These are phyloP conservation scores for Pyrochroa serraticornis DNA, from an alignment of 2,888 invertebrate species.

Conservation along the genomic window DNA sequence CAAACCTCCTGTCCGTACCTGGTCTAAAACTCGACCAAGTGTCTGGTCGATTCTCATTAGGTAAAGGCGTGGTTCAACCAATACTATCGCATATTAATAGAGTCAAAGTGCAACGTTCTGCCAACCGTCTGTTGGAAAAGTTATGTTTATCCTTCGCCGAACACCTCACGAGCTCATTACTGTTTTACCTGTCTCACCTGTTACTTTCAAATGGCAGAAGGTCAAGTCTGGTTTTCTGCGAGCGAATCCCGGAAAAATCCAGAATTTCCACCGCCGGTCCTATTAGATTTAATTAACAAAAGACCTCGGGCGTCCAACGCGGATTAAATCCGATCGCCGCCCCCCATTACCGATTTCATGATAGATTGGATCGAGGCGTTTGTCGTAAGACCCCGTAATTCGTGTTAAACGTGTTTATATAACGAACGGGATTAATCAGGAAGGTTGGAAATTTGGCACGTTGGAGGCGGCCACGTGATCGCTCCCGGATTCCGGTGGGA, in stretches of 20 bases:
- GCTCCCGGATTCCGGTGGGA: conserved; percentile 2
- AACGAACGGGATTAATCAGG: conserved; percentile 15
- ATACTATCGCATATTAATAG: conserved; percentile 50
- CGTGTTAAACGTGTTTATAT: conserved; percentile 16
- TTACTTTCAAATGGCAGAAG: conserved; percentile 1
- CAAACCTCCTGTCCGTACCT: background rate
- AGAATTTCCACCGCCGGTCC: background rate
- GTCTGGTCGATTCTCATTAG: conserved; percentile 21
- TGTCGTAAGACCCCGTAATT: conserved; percentile 8
- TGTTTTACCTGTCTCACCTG: conserved; percentile 2
- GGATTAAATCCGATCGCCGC: background rate
- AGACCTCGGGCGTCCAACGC: background rate
- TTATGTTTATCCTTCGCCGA: background rate
- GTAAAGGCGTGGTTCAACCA: conserved; percentile 44
- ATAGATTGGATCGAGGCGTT: conserved; percentile 15
- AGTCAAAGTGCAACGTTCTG: conserved; percentile 49
- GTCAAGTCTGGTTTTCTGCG: too few relatives aligned
- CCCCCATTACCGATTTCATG: conserved; percentile 18
- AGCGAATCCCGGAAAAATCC: background rate
- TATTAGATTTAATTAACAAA: conserved; percentile 13
- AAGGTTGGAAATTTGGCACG: conserved; percentile 16
- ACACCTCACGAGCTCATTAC: background rate
- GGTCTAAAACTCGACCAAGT: conserved; percentile 4
- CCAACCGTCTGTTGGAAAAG: conserved; percentile 28
- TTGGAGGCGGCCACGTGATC: conserved; percentile 12